Conservation (phyloP, 1,140 invertebrate genomes). For the Heterodera schachtii region DNA sequence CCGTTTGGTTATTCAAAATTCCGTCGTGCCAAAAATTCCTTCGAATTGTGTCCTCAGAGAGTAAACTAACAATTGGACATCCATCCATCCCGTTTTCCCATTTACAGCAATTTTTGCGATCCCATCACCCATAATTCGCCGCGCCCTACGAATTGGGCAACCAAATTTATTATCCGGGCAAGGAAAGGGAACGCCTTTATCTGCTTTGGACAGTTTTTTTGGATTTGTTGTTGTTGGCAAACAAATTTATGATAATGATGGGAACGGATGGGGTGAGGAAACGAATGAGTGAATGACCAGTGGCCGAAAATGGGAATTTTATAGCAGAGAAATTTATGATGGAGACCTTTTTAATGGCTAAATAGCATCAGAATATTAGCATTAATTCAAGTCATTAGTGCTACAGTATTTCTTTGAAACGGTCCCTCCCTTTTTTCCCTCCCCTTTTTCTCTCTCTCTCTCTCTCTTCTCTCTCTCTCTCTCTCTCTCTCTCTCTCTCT, state of each 20-base stretch:
- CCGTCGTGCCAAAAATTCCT: too few relatives aligned
- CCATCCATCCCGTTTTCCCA: neutral
- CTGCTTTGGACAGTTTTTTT: neutral
- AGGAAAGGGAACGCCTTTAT: neutral
- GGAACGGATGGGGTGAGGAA: neutral
- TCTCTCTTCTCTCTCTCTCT: too few relatives aligned
- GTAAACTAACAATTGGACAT: too few relatives aligned
- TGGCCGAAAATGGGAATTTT: neutral
- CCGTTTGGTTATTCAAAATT: too few relatives aligned
- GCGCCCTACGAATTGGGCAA: neutral
- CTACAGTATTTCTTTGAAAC: neutral
- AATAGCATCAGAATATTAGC: too few relatives aligned
- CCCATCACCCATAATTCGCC: neutral
- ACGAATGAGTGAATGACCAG: neutral
- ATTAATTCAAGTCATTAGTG: too few relatives aligned
- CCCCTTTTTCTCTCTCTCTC: too few relatives aligned
- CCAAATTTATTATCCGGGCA: neutral
- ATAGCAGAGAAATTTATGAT: neutral
- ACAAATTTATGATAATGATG: constrained; percentile 1
- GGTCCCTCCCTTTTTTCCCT: too few relatives aligned
- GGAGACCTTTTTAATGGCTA: too few relatives aligned
- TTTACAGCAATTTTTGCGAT: neutral
- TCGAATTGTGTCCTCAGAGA: too few relatives aligned
- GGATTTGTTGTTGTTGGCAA: neutral
- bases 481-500: too few relatives aligned